A percentile compares a stretch with the other conserved stretches of the same genome.
phyloP scores from a whole-genome alignment of 1,140 invertebrate genomes.

The Drosophila parabipectinata region DNA sequence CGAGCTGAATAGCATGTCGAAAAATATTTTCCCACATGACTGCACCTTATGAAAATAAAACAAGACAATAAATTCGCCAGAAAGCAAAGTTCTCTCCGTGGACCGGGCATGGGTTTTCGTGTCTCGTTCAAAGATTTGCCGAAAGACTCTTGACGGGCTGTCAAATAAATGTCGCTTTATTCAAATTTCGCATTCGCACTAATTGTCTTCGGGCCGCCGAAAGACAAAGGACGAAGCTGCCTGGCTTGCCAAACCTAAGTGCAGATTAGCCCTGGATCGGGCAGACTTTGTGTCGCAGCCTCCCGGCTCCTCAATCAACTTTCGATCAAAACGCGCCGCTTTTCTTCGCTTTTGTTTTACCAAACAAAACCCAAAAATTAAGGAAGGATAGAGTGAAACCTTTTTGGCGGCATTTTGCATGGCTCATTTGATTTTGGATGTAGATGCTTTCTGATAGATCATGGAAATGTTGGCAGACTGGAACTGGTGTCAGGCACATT shows the following conservation, averaged over 20 bases:
- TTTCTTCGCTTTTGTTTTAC: slow-evolving; percentile 67
- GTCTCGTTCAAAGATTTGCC: slow-evolving; percentile 74
- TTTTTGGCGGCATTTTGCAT: slow-evolving; percentile 78
- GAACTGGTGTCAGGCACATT: slow-evolving; percentile 29
- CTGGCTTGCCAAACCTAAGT: slow-evolving; percentile 37
- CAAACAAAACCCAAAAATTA: slow-evolving; percentile 25
- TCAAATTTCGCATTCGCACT: slow-evolving; percentile 81
- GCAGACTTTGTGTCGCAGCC: slow-evolving; percentile 76
- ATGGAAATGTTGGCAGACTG: slow-evolving; percentile 13
- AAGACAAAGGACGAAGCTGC: slow-evolving; percentile 59
- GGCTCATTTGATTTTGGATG: slow-evolving; percentile 77
- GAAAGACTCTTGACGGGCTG: slow-evolving; percentile 79
- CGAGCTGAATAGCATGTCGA: slow-evolving; percentile 47
- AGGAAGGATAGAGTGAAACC: slow-evolving; percentile 45
- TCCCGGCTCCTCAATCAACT: slow-evolving; percentile 71
- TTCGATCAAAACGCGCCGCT: slow-evolving; percentile 76
- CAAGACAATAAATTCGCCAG: slow-evolving; percentile 60
- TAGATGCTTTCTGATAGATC: slow-evolving; percentile 77
- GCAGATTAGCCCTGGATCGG: slow-evolving; percentile 67
- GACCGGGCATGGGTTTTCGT: slow-evolving; percentile 33
- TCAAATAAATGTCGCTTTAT: slow-evolving; percentile 84
- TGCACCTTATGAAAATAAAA: slow-evolving; percentile 76
- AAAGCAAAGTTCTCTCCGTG: slow-evolving; percentile 60
- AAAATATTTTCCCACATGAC: slow-evolving; percentile 79
- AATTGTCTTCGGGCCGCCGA: slow-evolving; percentile 55